These are phyloP conservation scores for Pogonomyrmex barbatus DNA, from an alignment of 1,140 invertebrate genomes.

Conservation along the genomic window DNA sequence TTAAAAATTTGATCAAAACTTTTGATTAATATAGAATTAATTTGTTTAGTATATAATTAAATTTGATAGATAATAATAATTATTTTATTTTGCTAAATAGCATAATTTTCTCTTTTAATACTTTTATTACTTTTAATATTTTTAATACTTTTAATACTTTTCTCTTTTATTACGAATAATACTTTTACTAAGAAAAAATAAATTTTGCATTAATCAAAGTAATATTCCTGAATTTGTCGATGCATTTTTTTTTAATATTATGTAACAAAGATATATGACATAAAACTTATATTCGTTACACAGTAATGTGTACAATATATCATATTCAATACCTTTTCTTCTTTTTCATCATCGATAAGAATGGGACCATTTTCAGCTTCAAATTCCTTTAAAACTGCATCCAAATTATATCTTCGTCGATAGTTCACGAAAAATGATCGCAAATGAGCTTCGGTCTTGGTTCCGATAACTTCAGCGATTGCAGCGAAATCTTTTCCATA, in stretches of 20 bases:
- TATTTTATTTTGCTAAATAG: neutral
- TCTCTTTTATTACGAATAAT: too few relatives aligned
- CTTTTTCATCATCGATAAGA: conserved; percentile 87
- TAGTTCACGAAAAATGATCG: conserved; percentile 96
- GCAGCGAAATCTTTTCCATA: conserved; percentile 98
- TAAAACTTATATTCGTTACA: neutral
- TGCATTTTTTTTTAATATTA: neutral
- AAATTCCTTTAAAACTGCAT: conserved; percentile 95
- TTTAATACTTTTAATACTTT: neutral
- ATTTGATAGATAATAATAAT: neutral
- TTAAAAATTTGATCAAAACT: neutral
- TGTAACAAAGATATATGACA: neutral
- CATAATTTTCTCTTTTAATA: neutral
- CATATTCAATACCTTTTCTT: conserved; percentile 83
- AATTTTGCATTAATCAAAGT: conserved; percentile 34
- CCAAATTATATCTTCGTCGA: conserved; percentile 95
- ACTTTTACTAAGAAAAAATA: conserved; percentile 4
- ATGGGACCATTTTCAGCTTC: conserved; percentile 91
- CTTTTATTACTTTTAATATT: neutral
- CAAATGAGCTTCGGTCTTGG: conserved; percentile 97
- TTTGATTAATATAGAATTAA: neutral
- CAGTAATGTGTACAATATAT: conserved; percentile 4
- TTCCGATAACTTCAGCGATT: conserved; percentile 97
- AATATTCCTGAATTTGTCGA: neutral
- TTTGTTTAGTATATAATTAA: neutral